Conservation (phyloP, 2,888 invertebrate genomes). For the Copidosoma aretas region DNA sequence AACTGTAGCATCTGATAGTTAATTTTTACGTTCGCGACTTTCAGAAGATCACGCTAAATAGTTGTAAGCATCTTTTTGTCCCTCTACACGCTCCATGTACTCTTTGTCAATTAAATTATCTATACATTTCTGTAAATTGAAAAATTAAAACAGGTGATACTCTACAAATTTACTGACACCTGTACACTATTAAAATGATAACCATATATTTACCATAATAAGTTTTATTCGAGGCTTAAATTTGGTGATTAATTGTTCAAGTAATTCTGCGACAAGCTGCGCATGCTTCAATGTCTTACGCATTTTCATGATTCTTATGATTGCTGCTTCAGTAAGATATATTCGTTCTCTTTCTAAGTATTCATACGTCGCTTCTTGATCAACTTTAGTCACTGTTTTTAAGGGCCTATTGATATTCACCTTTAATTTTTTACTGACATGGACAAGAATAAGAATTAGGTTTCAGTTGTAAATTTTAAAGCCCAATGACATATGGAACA, state of each 20-base stretch:
- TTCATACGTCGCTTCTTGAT: conserved; percentile 97
- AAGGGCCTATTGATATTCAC: conserved; percentile 98
- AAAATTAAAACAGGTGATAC: conserved; percentile 7
- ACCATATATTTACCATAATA: conserved; percentile 80
- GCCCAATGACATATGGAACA: conserved; percentile 9
- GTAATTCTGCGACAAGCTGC: conserved; percentile 93
- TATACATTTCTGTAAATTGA: conserved; percentile 88
- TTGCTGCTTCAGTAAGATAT: conserved; percentile 91
- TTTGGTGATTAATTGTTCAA: conserved; percentile 91
- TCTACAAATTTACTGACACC: not conserved
- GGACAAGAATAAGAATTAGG: conserved; percentile 16
- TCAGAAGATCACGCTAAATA: conserved; percentile 85
- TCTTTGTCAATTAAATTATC: conserved; percentile 99
- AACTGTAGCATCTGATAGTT: conserved; percentile 50
- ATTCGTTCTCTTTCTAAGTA: conserved; percentile 99
- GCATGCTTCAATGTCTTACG: conserved; percentile 93
- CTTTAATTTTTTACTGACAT: conserved; percentile 91
- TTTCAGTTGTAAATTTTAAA: not conserved
- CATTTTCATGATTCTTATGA: conserved; percentile 98
- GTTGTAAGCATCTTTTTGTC: conserved; percentile 97
- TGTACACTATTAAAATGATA: not conserved
- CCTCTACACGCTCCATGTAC: conserved; percentile 95
- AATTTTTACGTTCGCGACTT: conserved; percentile 47
- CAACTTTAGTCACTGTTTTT: conserved; percentile 95
- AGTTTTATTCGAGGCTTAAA: conserved; percentile 98